phyloP scores from a whole-genome alignment of 2,797 vertebrate species.

The Hephaestus fuliginosus region DNA sequence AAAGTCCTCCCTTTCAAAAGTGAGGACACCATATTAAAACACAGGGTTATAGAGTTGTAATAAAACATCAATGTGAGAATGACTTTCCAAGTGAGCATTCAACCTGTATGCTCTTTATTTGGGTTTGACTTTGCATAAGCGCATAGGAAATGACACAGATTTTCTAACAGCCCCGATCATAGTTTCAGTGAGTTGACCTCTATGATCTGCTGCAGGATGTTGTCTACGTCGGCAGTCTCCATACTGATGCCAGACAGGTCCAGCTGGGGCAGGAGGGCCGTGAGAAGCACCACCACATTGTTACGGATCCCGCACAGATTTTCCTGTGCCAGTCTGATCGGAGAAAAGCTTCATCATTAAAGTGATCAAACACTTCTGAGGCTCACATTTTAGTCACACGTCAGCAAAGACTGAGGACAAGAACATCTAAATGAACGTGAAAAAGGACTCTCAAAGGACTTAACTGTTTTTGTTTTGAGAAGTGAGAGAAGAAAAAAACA shows the following conservation, averaged over 20 bases:
- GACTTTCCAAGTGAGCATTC: not conserved
- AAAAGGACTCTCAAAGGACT: not conserved
- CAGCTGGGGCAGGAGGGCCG: slow-evolving; percentile 85
- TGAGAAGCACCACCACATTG: slow-evolving; percentile 88
- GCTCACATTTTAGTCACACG: not conserved
- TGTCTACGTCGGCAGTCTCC: slow-evolving; percentile 86
- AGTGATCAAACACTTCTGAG: not conserved
- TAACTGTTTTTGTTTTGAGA: not conserved
- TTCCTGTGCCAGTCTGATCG: slow-evolving; percentile 77
- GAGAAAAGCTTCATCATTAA: slow-evolving; percentile 21
- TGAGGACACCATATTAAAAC: not conserved
- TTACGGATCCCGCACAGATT: slow-evolving; percentile 79
- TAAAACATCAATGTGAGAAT: not conserved
- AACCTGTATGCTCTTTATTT: not conserved
- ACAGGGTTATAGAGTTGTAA: not conserved
- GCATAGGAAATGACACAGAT: not conserved
- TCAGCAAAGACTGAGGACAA: not conserved
- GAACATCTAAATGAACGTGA: not conserved
- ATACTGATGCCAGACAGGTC: slow-evolving; percentile 87
- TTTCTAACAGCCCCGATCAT: slow-evolving; percentile 27
- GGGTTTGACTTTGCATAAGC: not conserved
- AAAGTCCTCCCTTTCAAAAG: not conserved
- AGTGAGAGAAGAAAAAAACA: not conserved
- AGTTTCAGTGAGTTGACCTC: slow-evolving; percentile 84
- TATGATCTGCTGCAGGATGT: slow-evolving; percentile 89